These are phyloP conservation scores for Channa argus DNA, from an alignment of 2,113 vertebrate species.

Conservation along the genomic window DNA sequence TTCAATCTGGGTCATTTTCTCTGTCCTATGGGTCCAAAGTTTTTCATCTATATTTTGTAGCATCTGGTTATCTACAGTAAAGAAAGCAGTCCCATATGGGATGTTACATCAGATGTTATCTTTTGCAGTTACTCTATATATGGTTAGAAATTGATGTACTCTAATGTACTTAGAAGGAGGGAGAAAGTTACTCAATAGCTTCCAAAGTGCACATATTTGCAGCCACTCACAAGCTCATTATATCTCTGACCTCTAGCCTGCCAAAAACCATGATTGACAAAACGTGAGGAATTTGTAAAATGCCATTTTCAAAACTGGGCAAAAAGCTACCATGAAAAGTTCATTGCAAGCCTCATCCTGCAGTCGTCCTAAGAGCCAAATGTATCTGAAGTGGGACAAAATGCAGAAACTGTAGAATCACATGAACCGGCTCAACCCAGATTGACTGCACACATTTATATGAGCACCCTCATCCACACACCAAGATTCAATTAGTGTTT, in stretches of 20 bases:
- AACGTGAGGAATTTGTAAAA: conserved; percentile 37
- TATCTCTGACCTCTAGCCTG: conserved; percentile 39
- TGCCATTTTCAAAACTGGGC: conserved; percentile 3
- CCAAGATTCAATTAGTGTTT: conserved; percentile 13
- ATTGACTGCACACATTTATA: conserved; percentile 3
- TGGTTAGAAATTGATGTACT: too few species aligned
- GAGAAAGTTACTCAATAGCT: conserved; percentile 22
- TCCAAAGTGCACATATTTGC: conserved; percentile 27
- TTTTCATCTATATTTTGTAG: too few species aligned
- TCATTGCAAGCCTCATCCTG: not conserved
- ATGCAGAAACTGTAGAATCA: conserved; percentile 12
- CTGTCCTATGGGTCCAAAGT: too few species aligned
- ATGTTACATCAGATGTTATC: too few species aligned
- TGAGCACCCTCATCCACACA: not conserved
- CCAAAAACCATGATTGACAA: conserved; percentile 20
- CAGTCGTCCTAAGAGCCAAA: not conserved
- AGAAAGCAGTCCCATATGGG: too few species aligned
- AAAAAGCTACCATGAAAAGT: conserved; percentile 10
- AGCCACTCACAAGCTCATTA: not conserved
- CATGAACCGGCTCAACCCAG: conserved; percentile 19
- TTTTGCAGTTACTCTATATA: too few species aligned
- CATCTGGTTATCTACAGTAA: too few species aligned
- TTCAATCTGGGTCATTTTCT: too few species aligned
- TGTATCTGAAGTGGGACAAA: conserved; percentile 12
- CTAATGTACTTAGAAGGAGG: too few species aligned